A percentile compares a stretch with the other conserved stretches of the same genome.
These are phyloP conservation scores for Apeltes quadracus DNA, from an alignment of 2,113 vertebrate genomes.

Conservation along the genomic window DNA sequence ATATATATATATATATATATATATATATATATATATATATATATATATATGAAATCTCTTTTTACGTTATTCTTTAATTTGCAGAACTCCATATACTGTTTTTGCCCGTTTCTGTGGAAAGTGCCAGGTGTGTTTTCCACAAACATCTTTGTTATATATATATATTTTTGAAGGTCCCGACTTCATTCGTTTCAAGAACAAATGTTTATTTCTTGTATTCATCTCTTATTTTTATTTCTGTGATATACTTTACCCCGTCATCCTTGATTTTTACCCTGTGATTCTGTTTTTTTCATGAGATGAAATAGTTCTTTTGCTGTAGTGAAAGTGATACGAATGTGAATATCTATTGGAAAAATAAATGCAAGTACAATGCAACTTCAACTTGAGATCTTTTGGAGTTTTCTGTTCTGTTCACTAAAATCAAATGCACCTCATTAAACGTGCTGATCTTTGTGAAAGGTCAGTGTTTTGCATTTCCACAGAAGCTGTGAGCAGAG, in stretches of 20 bases:
- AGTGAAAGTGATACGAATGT: constrained; percentile 83
- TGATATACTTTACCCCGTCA: constrained; percentile 54
- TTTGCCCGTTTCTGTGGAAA: constrained; percentile 1
- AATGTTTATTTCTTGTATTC: constrained; percentile 24
- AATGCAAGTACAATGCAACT: constrained; percentile 85
- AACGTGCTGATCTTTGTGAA: constrained; percentile 46
- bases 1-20: constrained; percentile 37
- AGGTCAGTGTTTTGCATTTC: constrained; percentile 36
- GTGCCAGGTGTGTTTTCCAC: constrained; percentile 36
- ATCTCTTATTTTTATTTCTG: constrained; percentile 35
- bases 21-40: constrained; percentile 33
- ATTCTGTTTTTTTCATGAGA: constrained; percentile 55
- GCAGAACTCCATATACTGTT: constrained; percentile 2
- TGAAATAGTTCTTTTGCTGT: constrained; percentile 75
- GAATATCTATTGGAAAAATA: constrained; percentile 80
- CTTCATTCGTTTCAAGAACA: constrained; percentile 48
- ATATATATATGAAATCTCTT: constrained; percentile 15
- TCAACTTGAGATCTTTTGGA: constrained; percentile 28
- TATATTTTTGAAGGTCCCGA: constrained; percentile 26
- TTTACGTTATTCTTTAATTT: constrained; percentile 48
- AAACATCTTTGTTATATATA: background rate
- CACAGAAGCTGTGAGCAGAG: constrained; percentile 42
- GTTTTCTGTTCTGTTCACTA: constrained; percentile 8
- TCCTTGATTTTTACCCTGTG: constrained; percentile 66
- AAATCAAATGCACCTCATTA: background rate